Conservation (phyloP, 2,888 invertebrate genomes). For the Thymelicus acteon region DNA sequence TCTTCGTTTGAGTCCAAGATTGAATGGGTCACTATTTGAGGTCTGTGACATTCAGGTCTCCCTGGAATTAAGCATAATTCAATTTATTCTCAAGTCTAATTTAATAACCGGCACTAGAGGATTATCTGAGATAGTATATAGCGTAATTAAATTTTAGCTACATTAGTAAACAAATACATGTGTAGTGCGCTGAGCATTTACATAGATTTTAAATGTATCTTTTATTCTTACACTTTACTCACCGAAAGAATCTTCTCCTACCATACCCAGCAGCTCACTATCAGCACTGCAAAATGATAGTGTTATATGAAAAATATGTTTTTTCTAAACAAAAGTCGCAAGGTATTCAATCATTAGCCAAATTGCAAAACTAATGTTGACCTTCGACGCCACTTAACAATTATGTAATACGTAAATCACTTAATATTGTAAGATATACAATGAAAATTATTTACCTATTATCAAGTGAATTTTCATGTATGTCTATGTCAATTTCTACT, state of each 20-base stretch:
- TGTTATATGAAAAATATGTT: conserved; percentile 42
- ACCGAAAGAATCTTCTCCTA: conserved; percentile 76
- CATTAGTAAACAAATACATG: conserved; percentile 46
- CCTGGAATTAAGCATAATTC: conserved; percentile 63
- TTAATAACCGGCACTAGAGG: conserved; percentile 41
- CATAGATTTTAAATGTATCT: neutral
- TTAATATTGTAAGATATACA: conserved; percentile 42
- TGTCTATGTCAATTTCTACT: conserved; percentile 85
- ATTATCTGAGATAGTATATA: conserved; percentile 24
- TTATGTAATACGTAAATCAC: conserved; percentile 67
- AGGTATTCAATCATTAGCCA: conserved; percentile 59
- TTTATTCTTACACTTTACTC: conserved; percentile 47
- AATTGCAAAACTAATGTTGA: conserved; percentile 73
- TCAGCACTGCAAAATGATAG: conserved; percentile 71
- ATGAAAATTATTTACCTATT: conserved; percentile 80
- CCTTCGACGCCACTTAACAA: conserved; percentile 70
- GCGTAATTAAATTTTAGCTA: conserved; percentile 55
- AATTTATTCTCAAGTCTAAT: conserved; percentile 47
- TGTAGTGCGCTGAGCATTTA: conserved; percentile 28
- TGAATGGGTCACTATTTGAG: conserved; percentile 83
- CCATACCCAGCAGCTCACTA: conserved; percentile 76
- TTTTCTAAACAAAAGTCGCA: conserved; percentile 50
- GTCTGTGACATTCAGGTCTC: conserved; percentile 70
- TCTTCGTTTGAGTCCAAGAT: conserved; percentile 82
- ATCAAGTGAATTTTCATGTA: conserved; percentile 86